Percentiles rank a stretch among this genome's conserved stretches.
phyloP scores from a whole-genome alignment of 2,113 vertebrate genomes.

The Pterophyllum scalare region DNA sequence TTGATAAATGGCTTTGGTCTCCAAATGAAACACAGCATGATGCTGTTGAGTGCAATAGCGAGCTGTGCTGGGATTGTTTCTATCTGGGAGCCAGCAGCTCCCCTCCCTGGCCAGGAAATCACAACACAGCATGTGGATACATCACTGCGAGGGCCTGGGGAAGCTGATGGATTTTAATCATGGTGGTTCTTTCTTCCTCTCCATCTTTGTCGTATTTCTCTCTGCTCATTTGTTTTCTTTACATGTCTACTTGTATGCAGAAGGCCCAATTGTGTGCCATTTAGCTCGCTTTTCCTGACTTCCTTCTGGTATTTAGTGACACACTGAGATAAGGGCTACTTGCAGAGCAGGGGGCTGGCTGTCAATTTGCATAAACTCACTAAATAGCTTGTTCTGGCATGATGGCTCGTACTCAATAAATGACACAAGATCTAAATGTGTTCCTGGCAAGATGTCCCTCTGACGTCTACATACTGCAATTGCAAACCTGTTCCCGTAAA shows the following conservation, averaged over 20 bases:
- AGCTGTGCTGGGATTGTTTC: constrained; percentile 18
- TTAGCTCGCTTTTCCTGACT: not conserved
- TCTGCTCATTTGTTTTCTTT: constrained; percentile 1
- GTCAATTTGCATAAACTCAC: not conserved
- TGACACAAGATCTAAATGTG: constrained; percentile 20
- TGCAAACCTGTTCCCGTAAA: not conserved
- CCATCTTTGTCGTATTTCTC: constrained; percentile 4
- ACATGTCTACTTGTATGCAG: not conserved
- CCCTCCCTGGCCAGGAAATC: constrained; percentile 64
- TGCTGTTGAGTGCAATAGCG: not conserved
- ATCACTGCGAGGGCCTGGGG: not conserved
- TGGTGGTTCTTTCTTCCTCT: not conserved
- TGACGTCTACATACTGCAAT: not conserved
- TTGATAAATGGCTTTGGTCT: constrained; percentile 26
- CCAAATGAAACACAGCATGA: constrained; percentile 21
- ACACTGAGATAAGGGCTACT: not conserved
- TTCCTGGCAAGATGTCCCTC: constrained; percentile 9
- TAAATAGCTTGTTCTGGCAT: not conserved
- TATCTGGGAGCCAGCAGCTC: constrained; percentile 68
- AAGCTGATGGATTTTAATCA: not conserved
- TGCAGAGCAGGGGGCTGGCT: not conserved
- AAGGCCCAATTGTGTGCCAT: not conserved
- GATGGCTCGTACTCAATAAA: not conserved
- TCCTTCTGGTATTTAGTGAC: not conserved
- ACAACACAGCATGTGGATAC: constrained; percentile 48